These are phyloP conservation scores for Sylvietta virens DNA, from an alignment of 2,113 vertebrate genomes.

Conservation along the genomic window DNA sequence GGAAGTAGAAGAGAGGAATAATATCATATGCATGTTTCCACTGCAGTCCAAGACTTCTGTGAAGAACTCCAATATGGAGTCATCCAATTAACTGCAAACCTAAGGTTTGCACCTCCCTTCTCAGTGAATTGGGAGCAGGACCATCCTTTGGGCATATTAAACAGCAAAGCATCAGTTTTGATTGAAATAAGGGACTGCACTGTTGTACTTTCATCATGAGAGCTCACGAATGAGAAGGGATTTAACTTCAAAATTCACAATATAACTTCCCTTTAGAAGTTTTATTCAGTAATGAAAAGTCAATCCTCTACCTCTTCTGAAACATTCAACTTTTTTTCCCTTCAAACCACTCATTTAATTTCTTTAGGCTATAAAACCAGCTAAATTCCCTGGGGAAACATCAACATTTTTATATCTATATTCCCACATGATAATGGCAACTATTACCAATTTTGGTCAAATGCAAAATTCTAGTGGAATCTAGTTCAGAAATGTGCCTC, in stretches of 20 bases:
- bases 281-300: background rate
- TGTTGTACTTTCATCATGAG: background rate
- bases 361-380: constrained; percentile 9
- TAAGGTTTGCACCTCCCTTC: background rate
- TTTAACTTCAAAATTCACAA: background rate
- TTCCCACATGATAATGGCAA: constrained; percentile 11
- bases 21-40: background rate
- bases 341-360: background rate
- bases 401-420: constrained; percentile 30
- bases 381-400: background rate
- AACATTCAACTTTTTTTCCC: background rate
- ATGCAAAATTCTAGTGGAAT: constrained; percentile 13
- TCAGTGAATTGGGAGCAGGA: background rate
- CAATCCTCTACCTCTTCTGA: background rate
- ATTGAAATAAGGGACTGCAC: background rate
- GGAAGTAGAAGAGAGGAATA: background rate
- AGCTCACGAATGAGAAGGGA: background rate
- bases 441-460: constrained; percentile 31
- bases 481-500: background rate
- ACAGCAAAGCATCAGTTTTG: background rate
- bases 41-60: background rate
- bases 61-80: background rate
- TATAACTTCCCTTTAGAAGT: background rate
- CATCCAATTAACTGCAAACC: background rate
- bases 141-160: background rate